These are phyloP conservation scores for Philonicus albiceps DNA, from an alignment of 2,888 invertebrate genomes.

Conservation along the genomic window DNA sequence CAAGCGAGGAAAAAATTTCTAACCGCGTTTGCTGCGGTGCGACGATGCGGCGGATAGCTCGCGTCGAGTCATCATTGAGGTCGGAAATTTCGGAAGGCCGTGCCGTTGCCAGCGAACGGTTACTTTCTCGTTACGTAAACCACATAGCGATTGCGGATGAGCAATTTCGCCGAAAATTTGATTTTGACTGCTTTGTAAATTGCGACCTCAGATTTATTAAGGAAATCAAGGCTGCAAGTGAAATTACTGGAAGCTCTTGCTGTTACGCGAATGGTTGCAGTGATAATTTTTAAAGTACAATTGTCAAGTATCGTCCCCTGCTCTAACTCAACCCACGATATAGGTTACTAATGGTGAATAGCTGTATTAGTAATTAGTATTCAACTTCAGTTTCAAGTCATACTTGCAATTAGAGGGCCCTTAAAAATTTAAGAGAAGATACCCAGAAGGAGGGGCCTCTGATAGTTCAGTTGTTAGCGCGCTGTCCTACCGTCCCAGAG, in stretches of 20 bases:
- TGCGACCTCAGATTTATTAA: not conserved
- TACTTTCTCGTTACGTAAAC: not conserved
- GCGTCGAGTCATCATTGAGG: not conserved
- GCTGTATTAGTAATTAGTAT: too few species aligned
- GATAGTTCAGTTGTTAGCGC: too few species aligned
- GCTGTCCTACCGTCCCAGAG: too few species aligned
- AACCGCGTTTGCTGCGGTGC: not conserved
- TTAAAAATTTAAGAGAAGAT: too few species aligned
- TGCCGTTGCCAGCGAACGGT: not conserved
- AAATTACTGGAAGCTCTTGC: not conserved
- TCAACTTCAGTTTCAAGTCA: too few species aligned
- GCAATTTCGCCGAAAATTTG: not conserved
- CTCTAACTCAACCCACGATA: too few species aligned
- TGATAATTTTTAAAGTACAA: too few species aligned
- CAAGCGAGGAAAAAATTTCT: not conserved
- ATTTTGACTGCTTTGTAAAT: not conserved
- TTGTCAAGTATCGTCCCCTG: too few species aligned
- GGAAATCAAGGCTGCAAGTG: not conserved
- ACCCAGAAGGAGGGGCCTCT: too few species aligned
- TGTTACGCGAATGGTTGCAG: not conserved
- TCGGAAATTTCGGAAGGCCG: not conserved
- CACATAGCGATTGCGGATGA: not conserved
- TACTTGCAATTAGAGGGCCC: too few species aligned
- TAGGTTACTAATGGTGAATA: too few species aligned
- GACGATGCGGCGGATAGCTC: not conserved